A percentile compares a stretch with the other conserved stretches of the same genome.
These are phyloP conservation scores for Hypocryptadius cinnamomeus DNA, from an alignment of 2,113 vertebrate species.

Conservation along the genomic window DNA sequence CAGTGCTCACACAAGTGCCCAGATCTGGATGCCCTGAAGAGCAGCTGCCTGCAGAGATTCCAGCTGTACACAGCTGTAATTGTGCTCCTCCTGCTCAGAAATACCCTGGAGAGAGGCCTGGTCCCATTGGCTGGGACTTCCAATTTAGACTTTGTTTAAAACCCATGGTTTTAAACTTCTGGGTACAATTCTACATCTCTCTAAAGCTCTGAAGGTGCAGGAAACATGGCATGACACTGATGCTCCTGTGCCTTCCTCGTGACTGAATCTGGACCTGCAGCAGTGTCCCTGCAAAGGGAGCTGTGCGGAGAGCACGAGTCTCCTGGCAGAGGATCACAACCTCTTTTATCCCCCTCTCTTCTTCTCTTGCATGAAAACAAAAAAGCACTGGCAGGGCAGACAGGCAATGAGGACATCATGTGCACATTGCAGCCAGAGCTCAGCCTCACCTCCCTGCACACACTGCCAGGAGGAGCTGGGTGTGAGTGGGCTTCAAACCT, in stretches of 20 bases:
- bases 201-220: neutral
- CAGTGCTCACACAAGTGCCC: rapidly evolving
- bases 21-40: neutral
- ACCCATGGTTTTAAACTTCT: neutral
- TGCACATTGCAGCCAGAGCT: neutral
- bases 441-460: neutral
- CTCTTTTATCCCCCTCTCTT: neutral
- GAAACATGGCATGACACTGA: neutral
- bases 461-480: neutral
- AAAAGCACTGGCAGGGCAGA: neutral
- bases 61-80: neutral
- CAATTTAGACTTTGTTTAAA: neutral
- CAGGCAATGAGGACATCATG: rapidly evolving
- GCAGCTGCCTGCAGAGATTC: neutral
- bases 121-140: neutral
- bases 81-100: neutral
- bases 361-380: neutral
- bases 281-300: neutral
- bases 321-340: neutral
- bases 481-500: neutral
- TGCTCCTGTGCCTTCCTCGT: neutral
- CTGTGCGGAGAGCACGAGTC: neutral
- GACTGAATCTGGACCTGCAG: neutral
- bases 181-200: neutral
- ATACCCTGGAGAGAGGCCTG: neutral